Percentiles rank a stretch among this genome's conserved stretches.
Evolutionary conservation across 2,113 vertebrate genomes (phyloP).

Genomic region (Martes martes): DNA sequence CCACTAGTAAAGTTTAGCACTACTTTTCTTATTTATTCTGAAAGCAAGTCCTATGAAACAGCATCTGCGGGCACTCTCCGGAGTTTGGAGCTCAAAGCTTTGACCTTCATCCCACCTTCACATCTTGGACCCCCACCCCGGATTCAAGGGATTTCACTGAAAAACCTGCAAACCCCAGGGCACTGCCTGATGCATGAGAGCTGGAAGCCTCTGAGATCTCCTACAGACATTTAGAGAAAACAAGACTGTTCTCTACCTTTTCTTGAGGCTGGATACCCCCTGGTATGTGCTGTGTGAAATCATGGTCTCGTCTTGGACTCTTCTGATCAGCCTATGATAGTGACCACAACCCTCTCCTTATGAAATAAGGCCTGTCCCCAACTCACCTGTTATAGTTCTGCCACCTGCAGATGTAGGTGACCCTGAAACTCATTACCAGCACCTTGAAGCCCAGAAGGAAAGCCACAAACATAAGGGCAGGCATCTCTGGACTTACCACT

Average conservation of each 20-base stretch:
- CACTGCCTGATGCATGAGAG: background rate
- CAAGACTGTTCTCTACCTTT: background rate
- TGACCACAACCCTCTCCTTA: background rate
- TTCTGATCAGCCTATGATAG: background rate
- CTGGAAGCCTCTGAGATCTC: background rate
- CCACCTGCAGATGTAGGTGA: background rate
- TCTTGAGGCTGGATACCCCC: background rate
- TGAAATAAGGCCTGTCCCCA: background rate
- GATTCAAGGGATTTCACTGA: background rate
- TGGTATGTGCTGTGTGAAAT: background rate
- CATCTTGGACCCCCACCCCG: background rate
- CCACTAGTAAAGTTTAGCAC: background rate
- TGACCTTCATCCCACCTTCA: background rate
- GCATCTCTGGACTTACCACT: background rate
- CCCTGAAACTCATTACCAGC: background rate
- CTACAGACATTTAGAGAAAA: background rate
- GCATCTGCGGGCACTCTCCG: background rate
- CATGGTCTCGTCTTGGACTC: background rate
- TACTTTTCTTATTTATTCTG: background rate
- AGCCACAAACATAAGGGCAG: background rate
- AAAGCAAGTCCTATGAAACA: background rate
- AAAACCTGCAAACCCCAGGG: background rate
- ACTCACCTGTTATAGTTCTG: background rate
- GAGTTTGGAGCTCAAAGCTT: background rate
- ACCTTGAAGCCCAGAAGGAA: conserved; percentile 10